phyloP scores from a whole-genome alignment of 2,113 vertebrate species.

The Rhinopomastus cyanomelas region DNA sequence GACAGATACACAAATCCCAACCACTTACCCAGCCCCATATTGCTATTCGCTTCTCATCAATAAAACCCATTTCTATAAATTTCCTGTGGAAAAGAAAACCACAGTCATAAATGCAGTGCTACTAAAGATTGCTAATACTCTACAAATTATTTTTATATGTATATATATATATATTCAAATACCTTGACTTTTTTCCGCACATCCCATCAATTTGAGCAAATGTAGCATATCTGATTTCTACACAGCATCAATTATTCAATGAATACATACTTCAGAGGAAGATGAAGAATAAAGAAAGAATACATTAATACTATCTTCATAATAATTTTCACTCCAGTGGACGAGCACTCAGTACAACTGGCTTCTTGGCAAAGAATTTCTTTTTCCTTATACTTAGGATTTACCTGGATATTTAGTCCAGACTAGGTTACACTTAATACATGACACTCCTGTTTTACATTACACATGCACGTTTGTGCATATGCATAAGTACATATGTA shows the following conservation, averaged over 20 bases:
- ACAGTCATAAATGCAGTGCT: constrained; percentile 53
- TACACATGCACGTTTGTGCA: not conserved
- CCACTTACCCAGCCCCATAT: constrained; percentile 87
- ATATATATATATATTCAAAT: not conserved
- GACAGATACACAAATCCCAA: not conserved
- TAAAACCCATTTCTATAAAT: constrained; percentile 85
- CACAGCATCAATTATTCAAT: not conserved
- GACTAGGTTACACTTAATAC: not conserved
- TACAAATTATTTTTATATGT: not conserved
- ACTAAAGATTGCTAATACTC: not conserved
- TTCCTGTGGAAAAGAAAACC: constrained; percentile 74
- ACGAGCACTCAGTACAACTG: not conserved
- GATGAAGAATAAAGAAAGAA: not conserved
- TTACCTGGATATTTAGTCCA: not conserved
- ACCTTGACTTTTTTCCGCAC: constrained; percentile 47
- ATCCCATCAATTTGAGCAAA: not conserved
- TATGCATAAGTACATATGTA: not conserved
- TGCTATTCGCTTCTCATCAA: constrained; percentile 83
- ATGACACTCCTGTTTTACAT: not conserved
- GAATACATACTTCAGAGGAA: not conserved
- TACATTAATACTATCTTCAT: not conserved
- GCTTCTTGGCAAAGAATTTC: not conserved
- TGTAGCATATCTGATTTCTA: constrained; percentile 6
- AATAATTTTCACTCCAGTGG: not conserved
- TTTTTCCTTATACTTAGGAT: not conserved